Percentiles rank a stretch among this genome's conserved stretches.
phyloP scores from a whole-genome alignment of 1,140 invertebrate species.

The Zaprionus ghesquierei region DNA sequence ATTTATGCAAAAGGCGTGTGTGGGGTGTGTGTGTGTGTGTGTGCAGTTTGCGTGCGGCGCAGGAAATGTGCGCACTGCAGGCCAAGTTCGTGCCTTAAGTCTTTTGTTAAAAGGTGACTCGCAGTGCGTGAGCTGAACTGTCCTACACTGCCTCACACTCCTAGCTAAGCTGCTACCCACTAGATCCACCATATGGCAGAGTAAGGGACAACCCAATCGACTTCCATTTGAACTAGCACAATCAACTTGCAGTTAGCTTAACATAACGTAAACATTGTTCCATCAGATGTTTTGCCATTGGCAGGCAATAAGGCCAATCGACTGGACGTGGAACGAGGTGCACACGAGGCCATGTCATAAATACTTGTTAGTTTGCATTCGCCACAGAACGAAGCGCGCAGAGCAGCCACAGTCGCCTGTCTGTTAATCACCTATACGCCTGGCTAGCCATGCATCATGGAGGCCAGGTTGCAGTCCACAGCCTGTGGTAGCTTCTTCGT shows the following conservation, averaged over 20 bases:
- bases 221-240: not conserved
- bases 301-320: conserved; percentile 52
- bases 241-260: conserved; percentile 56
- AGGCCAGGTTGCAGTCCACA: conserved; percentile 5
- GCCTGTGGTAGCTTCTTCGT: conserved; percentile 48
- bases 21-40: conserved; percentile 9
- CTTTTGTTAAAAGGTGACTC: conserved; percentile 57
- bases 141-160: not conserved
- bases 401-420: not conserved
- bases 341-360: conserved; percentile 56
- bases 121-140: conserved; percentile 1
- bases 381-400: not conserved
- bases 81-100: conserved; percentile 72
- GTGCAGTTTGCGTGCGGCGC: conserved; percentile 15
- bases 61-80: conserved; percentile 50
- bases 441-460: conserved; percentile 35
- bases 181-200: not conserved
- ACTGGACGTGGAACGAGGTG: conserved; percentile 29
- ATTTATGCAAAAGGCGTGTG: conserved; percentile 65
- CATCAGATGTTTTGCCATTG: conserved; percentile 36
- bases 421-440: conserved; percentile 32
- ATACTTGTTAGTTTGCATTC: conserved; percentile 63
- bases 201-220: not conserved
- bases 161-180: not conserved
- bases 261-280: conserved; percentile 44